Conservation (phyloP, 2,797 vertebrate species). For the Emydoidea blandingii region DNA sequence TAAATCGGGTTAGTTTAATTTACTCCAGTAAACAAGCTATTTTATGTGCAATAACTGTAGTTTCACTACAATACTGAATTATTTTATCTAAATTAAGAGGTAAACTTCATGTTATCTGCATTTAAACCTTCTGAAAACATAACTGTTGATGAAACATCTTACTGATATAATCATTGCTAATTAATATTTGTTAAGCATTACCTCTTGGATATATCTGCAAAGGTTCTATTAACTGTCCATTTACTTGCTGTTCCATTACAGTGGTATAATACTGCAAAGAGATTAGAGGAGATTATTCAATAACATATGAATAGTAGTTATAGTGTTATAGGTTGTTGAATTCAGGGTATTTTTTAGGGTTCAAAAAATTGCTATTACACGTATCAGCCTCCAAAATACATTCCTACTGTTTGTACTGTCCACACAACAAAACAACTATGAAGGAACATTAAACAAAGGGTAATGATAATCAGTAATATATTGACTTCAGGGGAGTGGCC, state of each 20-base stretch:
- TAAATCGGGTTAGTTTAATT: conserved; percentile 79
- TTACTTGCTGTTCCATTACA: conserved; percentile 95
- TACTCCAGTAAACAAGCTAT: conserved; percentile 77
- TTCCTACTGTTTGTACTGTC: neutral
- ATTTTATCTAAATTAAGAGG: conserved; percentile 72
- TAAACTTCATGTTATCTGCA: conserved; percentile 69
- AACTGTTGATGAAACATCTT: conserved; percentile 71
- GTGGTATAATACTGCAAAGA: conserved; percentile 93
- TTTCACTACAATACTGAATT: conserved; percentile 68
- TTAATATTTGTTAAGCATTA: conserved; percentile 81
- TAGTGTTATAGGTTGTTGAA: conserved; percentile 16
- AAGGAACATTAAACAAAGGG: fast-evolving
- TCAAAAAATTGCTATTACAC: neutral
- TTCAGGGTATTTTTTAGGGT: neutral
- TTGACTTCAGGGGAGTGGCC: neutral
- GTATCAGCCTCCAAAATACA: neutral
- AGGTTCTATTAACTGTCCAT: conserved; percentile 93
- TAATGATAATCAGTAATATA: fast-evolving
- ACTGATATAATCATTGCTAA: conserved; percentile 67
- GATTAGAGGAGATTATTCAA: conserved; percentile 73
- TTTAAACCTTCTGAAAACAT: conserved; percentile 74
- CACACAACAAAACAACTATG: neutral
- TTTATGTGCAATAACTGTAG: conserved; percentile 75
- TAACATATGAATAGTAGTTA: conserved; percentile 41
- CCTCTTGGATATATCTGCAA: conserved; percentile 99